Percentiles rank a stretch among this genome's conserved stretches.
Conservation (phyloP, 2,888 invertebrate species). For the Nudaria mundana region DNA sequence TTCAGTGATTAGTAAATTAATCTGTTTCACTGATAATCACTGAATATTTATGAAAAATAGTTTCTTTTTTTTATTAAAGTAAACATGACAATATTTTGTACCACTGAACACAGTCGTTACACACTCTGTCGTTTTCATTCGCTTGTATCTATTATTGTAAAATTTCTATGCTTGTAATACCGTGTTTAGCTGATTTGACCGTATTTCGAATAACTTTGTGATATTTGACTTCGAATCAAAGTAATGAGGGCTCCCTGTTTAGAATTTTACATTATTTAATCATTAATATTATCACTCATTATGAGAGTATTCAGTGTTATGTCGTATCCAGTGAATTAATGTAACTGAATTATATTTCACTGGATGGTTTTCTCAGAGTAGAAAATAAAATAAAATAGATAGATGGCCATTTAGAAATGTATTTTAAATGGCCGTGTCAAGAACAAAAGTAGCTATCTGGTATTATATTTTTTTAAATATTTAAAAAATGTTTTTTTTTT, state of each 20-base stretch:
- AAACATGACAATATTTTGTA: slow-evolving; percentile 2
- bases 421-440: no score
- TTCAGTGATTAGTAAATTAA: no score
- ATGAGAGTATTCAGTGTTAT: no score
- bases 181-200: slow-evolving; percentile 24
- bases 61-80: no score
- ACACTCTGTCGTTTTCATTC: slow-evolving; percentile 23
- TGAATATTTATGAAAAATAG: no score
- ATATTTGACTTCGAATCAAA: not conserved
- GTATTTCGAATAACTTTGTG: slow-evolving; percentile 19
- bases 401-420: not conserved
- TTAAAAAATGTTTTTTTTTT: no score
- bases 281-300: no score
- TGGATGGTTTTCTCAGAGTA: not conserved
- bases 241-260: slow-evolving; percentile 5
- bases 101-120: slow-evolving; percentile 23
- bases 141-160: slow-evolving; percentile 34
- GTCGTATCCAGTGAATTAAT: not conserved
- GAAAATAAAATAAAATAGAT: not conserved
- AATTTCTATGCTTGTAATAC: slow-evolving; percentile 28
- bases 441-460: no score
- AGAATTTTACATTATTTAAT: not conserved
- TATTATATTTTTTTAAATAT: no score
- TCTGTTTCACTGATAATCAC: no score
- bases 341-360: not conserved